Percentiles rank a stretch among this genome's conserved stretches.
phyloP scores from a whole-genome alignment of 2,113 vertebrate genomes.

The Tupaia tana region DNA sequence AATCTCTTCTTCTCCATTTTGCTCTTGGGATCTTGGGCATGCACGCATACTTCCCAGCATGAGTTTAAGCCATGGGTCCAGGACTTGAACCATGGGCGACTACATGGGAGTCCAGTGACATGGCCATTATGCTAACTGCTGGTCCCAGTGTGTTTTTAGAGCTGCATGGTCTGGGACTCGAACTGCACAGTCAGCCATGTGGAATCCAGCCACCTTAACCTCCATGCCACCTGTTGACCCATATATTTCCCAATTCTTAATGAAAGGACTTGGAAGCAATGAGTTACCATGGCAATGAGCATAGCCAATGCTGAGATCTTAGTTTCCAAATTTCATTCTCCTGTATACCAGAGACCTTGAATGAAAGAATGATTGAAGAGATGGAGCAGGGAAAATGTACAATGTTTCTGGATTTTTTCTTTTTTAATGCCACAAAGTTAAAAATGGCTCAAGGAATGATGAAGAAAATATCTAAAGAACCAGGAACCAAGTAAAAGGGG shows the following conservation, averaged over 20 bases:
- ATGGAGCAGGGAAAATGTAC: neutral
- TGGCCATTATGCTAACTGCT: no score
- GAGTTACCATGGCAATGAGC: neutral
- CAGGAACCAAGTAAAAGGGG: neutral
- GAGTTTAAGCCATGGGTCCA: no score
- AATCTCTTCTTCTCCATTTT: no score
- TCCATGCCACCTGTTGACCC: no score
- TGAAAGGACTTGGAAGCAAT: neutral
- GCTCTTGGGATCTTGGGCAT: no score
- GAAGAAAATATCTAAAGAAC: neutral
- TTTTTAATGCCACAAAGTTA: neutral
- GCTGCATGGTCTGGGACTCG: no score
- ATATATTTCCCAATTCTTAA: neutral
- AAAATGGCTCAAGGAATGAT: neutral
- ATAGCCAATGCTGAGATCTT: neutral
- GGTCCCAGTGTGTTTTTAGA: no score
- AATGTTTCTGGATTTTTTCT: neutral
- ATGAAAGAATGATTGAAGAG: neutral
- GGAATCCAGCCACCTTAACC: no score
- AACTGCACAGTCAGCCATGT: no score
- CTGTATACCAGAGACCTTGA: neutral
- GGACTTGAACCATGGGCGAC: no score
- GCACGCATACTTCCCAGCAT: no score
- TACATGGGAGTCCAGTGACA: no score
- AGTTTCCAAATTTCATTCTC: neutral